phyloP scores from a whole-genome alignment of 2,888 invertebrate species.

The Sycophila texana region DNA sequence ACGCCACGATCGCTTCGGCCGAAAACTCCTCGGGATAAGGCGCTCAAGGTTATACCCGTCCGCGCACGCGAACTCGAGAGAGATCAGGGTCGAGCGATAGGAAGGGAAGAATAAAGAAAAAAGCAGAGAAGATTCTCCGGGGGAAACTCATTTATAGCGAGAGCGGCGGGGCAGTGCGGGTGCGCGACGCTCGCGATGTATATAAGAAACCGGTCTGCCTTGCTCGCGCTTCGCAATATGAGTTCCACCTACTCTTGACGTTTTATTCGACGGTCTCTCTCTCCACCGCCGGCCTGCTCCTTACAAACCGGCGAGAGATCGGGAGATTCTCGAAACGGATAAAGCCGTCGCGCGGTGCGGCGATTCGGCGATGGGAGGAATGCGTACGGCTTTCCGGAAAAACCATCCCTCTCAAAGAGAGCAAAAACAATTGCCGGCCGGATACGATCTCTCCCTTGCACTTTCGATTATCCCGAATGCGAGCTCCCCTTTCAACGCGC shows the following conservation, averaged over 20 bases:
- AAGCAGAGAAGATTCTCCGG: conserved; percentile 14
- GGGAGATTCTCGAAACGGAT: conserved; percentile 38
- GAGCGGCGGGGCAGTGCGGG: conserved; percentile 16
- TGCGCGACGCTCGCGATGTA: conserved; percentile 14
- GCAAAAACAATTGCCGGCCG: background rate
- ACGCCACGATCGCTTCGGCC: conserved; percentile 2
- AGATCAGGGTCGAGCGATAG: conserved; percentile 43
- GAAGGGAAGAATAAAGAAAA: background rate
- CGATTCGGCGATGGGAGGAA: background rate
- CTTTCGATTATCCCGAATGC: background rate
- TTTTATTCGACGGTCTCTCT: conserved; percentile 17
- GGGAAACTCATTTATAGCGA: conserved; percentile 42
- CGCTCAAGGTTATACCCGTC: conserved; percentile 15
- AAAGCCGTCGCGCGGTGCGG: background rate
- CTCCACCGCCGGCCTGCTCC: background rate
- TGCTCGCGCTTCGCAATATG: conserved; percentile 39
- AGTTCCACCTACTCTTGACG: conserved; percentile 42
- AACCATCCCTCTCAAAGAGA: background rate
- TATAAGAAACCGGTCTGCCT: conserved; percentile 47
- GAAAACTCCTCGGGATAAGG: conserved; percentile 12
- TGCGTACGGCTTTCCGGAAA: conserved; percentile 1
- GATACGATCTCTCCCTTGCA: background rate
- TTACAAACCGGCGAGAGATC: conserved; percentile 27
- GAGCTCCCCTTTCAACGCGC: background rate
- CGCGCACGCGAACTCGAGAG: background rate